Evolutionary conservation across 2,888 invertebrate species (phyloP).

Genomic region (Chelonus formosanus): DNA sequence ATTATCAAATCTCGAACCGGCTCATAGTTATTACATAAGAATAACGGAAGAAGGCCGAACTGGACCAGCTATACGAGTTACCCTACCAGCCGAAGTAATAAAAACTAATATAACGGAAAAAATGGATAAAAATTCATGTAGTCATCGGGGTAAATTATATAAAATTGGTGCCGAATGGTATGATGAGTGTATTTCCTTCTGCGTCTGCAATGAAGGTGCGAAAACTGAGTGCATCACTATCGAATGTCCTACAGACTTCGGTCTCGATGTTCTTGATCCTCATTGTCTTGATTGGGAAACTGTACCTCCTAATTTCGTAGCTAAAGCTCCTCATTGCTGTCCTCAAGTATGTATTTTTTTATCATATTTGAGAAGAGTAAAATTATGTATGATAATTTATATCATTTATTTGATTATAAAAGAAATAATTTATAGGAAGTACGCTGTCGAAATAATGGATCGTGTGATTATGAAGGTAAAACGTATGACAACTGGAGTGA

Average conservation of each 20-base stretch:
- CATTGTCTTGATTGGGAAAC: slow-evolving; percentile 89
- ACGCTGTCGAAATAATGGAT: slow-evolving; percentile 82
- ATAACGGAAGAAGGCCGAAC: slow-evolving; percentile 55
- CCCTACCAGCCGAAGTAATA: slow-evolving; percentile 57
- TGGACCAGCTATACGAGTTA: slow-evolving; percentile 55
- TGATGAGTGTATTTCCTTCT: slow-evolving; percentile 82
- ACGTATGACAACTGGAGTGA: slow-evolving; percentile 78
- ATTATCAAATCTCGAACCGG: slow-evolving; percentile 59
- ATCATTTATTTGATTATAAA: too few species aligned
- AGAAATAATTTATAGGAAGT: slow-evolving; percentile 69
- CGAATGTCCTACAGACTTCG: slow-evolving; percentile 85
- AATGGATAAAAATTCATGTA: slow-evolving; percentile 52
- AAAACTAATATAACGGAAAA: slow-evolving; percentile 58
- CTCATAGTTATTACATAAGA: slow-evolving; percentile 63
- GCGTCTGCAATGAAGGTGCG: slow-evolving; percentile 77
- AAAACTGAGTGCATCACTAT: slow-evolving; percentile 78
- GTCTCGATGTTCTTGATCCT: slow-evolving; percentile 84
- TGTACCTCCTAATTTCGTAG: slow-evolving; percentile 75
- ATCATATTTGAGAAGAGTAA: too few species aligned
- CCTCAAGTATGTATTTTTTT: slow-evolving; percentile 64
- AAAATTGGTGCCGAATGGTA: slow-evolving; percentile 68
- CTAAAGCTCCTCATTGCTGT: slow-evolving; percentile 82
- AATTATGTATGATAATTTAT: too few species aligned
- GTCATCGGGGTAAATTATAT: slow-evolving; percentile 63
- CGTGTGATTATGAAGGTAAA: slow-evolving; percentile 78